Conservation (phyloP, 2,797 vertebrate species). For the Adrianichthys oophorus region DNA sequence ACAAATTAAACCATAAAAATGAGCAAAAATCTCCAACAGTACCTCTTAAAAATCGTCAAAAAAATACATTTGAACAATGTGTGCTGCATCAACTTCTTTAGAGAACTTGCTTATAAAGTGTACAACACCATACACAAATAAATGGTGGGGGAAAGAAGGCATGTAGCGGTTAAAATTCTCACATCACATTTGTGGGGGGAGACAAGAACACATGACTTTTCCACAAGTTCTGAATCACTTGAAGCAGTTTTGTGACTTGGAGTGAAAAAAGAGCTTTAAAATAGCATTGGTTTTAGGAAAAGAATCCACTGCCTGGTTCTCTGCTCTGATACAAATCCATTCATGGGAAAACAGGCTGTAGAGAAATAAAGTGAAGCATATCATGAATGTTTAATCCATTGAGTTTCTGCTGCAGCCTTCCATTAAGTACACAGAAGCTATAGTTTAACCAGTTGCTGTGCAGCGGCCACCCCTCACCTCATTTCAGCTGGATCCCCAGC, state of each 20-base stretch:
- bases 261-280: slow-evolving; percentile 40
- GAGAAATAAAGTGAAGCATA: slow-evolving; percentile 30
- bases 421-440: slow-evolving; percentile 23
- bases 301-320: slow-evolving; percentile 48
- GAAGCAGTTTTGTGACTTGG: no score
- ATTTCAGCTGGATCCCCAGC: slow-evolving; percentile 37
- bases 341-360: slow-evolving; percentile 41
- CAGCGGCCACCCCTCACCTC: slow-evolving; percentile 37
- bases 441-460: slow-evolving; percentile 31
- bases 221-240: slow-evolving; percentile 46
- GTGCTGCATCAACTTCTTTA: slow-evolving; percentile 48
- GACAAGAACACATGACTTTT: slow-evolving; percentile 48
- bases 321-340: slow-evolving; percentile 30
- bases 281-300: slow-evolving; percentile 28
- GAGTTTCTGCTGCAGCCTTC: slow-evolving; percentile 24
- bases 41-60: slow-evolving; percentile 63
- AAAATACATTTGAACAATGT: slow-evolving; percentile 60
- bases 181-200: slow-evolving; percentile 57
- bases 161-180: slow-evolving; percentile 62
- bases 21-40: slow-evolving; percentile 68
- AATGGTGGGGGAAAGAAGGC: slow-evolving; percentile 53
- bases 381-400: slow-evolving; percentile 46
- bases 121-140: slow-evolving; percentile 53
- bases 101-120: slow-evolving; percentile 77
- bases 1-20: slow-evolving; percentile 57